Percentiles rank a stretch among this genome's conserved stretches.
Conservation (phyloP, 2,797 vertebrate genomes). For the Sarcoramphus papa region DNA sequence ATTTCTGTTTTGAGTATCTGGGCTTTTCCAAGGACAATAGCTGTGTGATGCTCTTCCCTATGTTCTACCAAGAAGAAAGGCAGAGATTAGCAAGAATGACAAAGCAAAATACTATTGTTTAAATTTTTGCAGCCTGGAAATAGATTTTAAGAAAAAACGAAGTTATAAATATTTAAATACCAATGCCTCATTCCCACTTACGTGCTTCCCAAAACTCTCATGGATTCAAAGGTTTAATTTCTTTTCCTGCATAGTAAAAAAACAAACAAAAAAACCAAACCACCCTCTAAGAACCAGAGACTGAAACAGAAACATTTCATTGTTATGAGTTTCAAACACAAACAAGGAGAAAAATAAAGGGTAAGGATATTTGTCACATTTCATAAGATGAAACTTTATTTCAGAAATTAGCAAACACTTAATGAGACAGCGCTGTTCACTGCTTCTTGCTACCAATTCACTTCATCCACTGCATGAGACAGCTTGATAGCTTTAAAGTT, state of each 20-base stretch:
- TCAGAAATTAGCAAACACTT: background rate
- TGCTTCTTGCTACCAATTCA: background rate
- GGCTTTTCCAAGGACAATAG: background rate
- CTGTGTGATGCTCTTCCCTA: background rate
- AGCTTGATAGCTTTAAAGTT: background rate
- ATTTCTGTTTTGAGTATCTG: background rate
- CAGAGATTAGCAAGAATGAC: background rate
- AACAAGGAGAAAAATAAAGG: background rate
- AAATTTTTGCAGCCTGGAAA: background rate
- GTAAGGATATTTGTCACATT: background rate
- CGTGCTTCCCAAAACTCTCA: background rate
- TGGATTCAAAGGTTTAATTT: background rate
- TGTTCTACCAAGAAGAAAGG: constrained; percentile 9
- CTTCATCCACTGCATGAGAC: background rate
- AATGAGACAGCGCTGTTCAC: background rate
- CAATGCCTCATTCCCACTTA: background rate
- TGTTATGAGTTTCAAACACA: background rate
- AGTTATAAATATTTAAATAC: background rate
- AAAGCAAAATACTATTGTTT: background rate
- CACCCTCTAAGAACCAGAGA: background rate
- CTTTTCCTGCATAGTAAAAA: background rate
- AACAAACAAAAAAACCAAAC: background rate
- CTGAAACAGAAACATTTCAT: background rate
- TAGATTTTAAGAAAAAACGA: background rate
- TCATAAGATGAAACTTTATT: background rate